Evolutionary conservation across 2,888 invertebrate genomes (phyloP).

Genomic region (Augochlorella aurata): DNA sequence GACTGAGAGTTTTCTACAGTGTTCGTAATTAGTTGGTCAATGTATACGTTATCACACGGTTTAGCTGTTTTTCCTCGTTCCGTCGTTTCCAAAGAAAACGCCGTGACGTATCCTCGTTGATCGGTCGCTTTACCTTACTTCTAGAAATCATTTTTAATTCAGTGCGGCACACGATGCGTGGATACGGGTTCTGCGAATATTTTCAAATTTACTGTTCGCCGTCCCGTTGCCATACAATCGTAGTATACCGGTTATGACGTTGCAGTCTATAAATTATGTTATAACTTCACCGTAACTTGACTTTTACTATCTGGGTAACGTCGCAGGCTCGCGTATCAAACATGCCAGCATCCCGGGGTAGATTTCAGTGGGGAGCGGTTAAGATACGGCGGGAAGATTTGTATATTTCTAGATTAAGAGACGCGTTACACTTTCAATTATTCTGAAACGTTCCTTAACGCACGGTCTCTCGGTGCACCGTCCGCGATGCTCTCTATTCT

Average conservation of each 20-base stretch:
- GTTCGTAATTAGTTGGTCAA: not conserved
- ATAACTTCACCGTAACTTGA: slow-evolving; percentile 14
- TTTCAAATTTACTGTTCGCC: not conserved
- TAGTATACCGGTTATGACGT: not conserved
- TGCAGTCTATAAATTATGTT: slow-evolving; percentile 31
- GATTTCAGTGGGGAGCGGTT: not conserved
- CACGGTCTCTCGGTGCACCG: not conserved
- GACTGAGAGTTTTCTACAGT: not conserved
- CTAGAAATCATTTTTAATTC: too few relatives aligned
- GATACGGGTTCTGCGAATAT: slow-evolving; percentile 15
- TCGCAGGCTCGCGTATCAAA: not conserved
- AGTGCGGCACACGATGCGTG: too few relatives aligned
- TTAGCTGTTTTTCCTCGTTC: not conserved
- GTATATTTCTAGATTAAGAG: slow-evolving; percentile 12
- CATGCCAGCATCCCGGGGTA: not conserved
- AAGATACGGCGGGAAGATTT: not conserved
- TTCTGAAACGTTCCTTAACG: not conserved
- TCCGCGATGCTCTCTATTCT: not conserved
- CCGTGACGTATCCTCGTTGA: too few relatives aligned
- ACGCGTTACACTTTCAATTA: slow-evolving; percentile 23
- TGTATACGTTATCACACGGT: not conserved
- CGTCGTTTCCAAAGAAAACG: not conserved
- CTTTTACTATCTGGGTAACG: slow-evolving; percentile 17
- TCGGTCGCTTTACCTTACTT: too few relatives aligned
- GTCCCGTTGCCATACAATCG: not conserved